Percentiles rank a stretch among this genome's conserved stretches.
Evolutionary conservation across 92 coral and sea anemone species (phyloP).

Genomic region (Phymanthus crucifer): DNA sequence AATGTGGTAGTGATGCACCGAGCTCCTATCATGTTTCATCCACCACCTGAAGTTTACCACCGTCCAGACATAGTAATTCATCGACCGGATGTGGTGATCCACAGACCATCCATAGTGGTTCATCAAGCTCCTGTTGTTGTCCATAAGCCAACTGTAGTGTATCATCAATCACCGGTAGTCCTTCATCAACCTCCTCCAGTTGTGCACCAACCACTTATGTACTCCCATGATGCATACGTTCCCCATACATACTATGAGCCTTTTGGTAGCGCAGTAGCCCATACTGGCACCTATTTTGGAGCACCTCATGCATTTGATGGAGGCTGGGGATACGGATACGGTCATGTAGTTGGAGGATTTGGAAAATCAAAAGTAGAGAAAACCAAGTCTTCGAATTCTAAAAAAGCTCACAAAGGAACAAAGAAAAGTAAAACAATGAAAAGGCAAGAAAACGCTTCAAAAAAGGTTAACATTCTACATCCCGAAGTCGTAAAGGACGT

Average conservation of each 20-base stretch:
- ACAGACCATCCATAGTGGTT: slow-evolving; percentile 82
- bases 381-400: slow-evolving; percentile 28
- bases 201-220: slow-evolving; percentile 78
- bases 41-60: slow-evolving; percentile 88
- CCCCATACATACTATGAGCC: slow-evolving; percentile 76
- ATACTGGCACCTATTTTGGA: slow-evolving; percentile 73
- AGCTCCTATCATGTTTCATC: slow-evolving; percentile 83
- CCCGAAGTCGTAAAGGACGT: slow-evolving; percentile 70
- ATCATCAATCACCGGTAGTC: slow-evolving; percentile 88
- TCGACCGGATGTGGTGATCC: slow-evolving; percentile 92
- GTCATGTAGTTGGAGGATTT: slow-evolving; percentile 55
- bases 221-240: slow-evolving; percentile 75
- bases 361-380: slow-evolving; percentile 86
- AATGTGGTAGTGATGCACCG: slow-evolving; percentile 77
- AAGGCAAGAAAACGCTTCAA: slow-evolving; percentile 26
- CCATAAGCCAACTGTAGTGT: slow-evolving; percentile 88
- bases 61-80: slow-evolving; percentile 90
- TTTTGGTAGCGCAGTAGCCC: slow-evolving; percentile 58
- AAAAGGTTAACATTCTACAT: slow-evolving; percentile 33
- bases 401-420: slow-evolving; percentile 22
- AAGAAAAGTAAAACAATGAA: slow-evolving; percentile 35
- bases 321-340: slow-evolving; percentile 66
- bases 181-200: slow-evolving; percentile 90
- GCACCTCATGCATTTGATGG: slow-evolving; percentile 65
- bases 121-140: slow-evolving; percentile 93